These are phyloP conservation scores for Marronus borbonicus DNA, from an alignment of 2,888 invertebrate species.

Conservation along the genomic window DNA sequence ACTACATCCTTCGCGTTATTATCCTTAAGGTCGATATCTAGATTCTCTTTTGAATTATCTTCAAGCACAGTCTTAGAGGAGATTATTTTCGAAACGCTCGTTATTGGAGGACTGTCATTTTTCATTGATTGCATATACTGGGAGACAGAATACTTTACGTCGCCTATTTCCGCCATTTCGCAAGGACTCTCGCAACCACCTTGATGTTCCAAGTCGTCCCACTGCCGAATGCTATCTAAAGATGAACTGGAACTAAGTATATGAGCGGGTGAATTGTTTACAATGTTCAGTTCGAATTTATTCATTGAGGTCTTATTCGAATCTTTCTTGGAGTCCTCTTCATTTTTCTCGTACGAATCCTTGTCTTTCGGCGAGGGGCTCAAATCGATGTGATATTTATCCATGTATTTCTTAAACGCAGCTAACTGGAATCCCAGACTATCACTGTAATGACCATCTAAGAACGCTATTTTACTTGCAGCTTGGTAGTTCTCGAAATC, in stretches of 20 bases:
- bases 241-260: slow-evolving; percentile 67
- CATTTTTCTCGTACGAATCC: slow-evolving; percentile 49
- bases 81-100: slow-evolving; percentile 64
- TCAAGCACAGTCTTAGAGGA: slow-evolving; percentile 43
- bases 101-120: slow-evolving; percentile 62
- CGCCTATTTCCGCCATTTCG: slow-evolving; percentile 64
- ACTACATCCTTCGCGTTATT: slow-evolving; percentile 64
- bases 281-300: slow-evolving; percentile 57
- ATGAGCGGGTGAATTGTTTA: slow-evolving; percentile 63
- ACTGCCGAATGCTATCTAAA: slow-evolving; percentile 69
- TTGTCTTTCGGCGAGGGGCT: slow-evolving; percentile 60
- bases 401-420: slow-evolving; percentile 67
- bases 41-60: slow-evolving; percentile 32
- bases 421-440: slow-evolving; percentile 68
- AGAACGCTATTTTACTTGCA: slow-evolving; percentile 67
- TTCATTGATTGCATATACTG: slow-evolving; percentile 67
- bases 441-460: slow-evolving; percentile 68
- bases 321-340: slow-evolving; percentile 43
- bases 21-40: slow-evolving; percentile 62
- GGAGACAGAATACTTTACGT: slow-evolving; percentile 66
- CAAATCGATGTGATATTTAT: slow-evolving; percentile 61
- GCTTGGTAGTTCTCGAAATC: slow-evolving; percentile 67
- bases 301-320: slow-evolving; percentile 54
- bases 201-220: slow-evolving; percentile 69
- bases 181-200: slow-evolving; percentile 69